phyloP scores from a whole-genome alignment of 1,140 invertebrate genomes.

The Psix sp. region DNA sequence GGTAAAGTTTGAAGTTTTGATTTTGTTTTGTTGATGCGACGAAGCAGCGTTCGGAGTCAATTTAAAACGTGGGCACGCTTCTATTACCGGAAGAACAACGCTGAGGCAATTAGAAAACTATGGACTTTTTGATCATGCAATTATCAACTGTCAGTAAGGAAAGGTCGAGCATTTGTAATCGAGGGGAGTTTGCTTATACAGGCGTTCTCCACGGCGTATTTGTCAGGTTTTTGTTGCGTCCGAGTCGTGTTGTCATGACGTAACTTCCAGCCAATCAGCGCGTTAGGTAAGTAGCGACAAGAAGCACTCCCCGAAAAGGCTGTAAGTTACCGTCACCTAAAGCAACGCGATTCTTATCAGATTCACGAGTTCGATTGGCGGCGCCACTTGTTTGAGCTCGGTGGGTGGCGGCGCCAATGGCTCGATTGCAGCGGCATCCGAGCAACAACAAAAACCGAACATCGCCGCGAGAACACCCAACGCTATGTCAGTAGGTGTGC shows the following conservation, averaged over 20 bases:
- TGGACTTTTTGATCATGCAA: constrained; percentile 78
- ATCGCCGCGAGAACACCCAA: constrained; percentile 47
- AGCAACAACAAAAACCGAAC: constrained; percentile 43
- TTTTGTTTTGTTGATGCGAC: constrained; percentile 20
- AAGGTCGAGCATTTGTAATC: neutral
- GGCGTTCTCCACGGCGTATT: constrained; percentile 32
- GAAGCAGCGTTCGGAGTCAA: constrained; percentile 7
- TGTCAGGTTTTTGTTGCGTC: constrained; percentile 48
- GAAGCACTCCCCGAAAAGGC: neutral
- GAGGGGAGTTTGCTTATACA: constrained; percentile 2
- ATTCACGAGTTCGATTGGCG: constrained; percentile 13
- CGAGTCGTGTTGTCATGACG: constrained; percentile 6
- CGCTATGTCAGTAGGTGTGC: too few relatives aligned
- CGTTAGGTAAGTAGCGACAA: constrained; percentile 7
- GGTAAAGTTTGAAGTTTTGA: constrained; percentile 13
- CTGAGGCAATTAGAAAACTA: constrained; percentile 77
- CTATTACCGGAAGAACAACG: constrained; percentile 73
- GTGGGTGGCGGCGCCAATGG: constrained; percentile 37
- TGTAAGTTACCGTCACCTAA: constrained; percentile 7
- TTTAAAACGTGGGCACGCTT: constrained; percentile 71
- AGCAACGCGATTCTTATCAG: constrained; percentile 18
- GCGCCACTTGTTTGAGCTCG: constrained; percentile 48
- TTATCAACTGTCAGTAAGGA: constrained; percentile 38
- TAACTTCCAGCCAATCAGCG: neutral
- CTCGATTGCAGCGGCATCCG: neutral